Percentiles rank a stretch among this genome's conserved stretches.
phyloP scores from a whole-genome alignment of 2,113 vertebrate species.

The Seriola rivoliana region DNA sequence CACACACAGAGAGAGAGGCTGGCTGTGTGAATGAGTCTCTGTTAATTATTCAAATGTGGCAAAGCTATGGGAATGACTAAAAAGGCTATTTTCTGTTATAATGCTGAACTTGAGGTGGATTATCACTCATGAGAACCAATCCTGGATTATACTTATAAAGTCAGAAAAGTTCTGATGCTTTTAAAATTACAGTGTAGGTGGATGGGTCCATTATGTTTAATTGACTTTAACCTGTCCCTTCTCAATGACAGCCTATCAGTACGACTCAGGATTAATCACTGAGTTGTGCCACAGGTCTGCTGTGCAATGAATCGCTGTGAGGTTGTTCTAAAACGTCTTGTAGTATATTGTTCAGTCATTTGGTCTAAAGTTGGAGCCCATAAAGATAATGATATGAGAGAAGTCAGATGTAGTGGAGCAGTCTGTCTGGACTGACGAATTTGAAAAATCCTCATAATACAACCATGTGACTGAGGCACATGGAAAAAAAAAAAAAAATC shows the following conservation, averaged over 20 bases:
- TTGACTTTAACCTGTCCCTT: slow-evolving; percentile 28
- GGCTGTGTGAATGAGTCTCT: background rate
- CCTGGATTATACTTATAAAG: background rate
- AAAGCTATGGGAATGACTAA: background rate
- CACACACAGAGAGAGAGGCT: background rate
- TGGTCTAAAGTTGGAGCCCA: slow-evolving; percentile 11
- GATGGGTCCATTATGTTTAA: slow-evolving; percentile 35
- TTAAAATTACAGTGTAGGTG: slow-evolving; percentile 10
- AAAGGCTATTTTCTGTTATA: background rate
- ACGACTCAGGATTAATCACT: slow-evolving; percentile 11
- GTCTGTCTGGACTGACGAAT: background rate
- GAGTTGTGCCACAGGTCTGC: slow-evolving; percentile 1
- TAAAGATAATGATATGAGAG: slow-evolving; percentile 20
- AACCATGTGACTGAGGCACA: background rate
- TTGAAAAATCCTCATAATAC: background rate
- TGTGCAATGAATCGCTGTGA: slow-evolving; percentile 26
- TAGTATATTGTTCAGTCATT: slow-evolving; percentile 14
- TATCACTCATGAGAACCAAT: background rate
- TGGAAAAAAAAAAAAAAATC: background rate
- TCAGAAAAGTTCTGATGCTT: background rate
- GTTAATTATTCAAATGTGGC: background rate
- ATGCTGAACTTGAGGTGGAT: background rate
- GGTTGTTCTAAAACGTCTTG: background rate
- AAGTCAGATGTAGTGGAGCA: background rate
- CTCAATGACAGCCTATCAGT: slow-evolving; percentile 24